These are phyloP conservation scores for Trypoxylus dichotomus DNA, from an alignment of 1,140 invertebrate genomes.

Conservation along the genomic window DNA sequence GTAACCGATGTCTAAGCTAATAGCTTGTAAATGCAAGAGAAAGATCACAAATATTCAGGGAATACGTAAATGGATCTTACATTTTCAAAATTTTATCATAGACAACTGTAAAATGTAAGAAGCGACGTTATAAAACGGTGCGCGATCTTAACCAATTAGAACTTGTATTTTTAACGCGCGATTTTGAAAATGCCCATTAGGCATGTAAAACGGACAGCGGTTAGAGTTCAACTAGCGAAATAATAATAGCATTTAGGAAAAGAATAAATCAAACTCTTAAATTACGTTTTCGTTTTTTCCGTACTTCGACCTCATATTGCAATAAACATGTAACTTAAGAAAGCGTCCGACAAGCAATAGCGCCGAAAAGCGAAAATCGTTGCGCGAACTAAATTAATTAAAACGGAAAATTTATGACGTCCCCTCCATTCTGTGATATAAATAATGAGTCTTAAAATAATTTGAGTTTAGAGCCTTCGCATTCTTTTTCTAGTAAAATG, in stretches of 20 bases:
- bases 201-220: too few relatives aligned
- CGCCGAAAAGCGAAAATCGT: background rate
- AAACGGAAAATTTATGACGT: constrained; percentile 6
- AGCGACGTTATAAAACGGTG: too few relatives aligned
- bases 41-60: too few relatives aligned
- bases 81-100: too few relatives aligned
- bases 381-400: constrained; percentile 17
- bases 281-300: background rate
- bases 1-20: too few relatives aligned
- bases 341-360: background rate
- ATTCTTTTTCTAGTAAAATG: constrained; percentile 36
- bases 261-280: background rate
- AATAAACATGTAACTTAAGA: constrained; percentile 5
- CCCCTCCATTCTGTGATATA: constrained; percentile 5
- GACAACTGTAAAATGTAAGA: too few relatives aligned
- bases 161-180: too few relatives aligned
- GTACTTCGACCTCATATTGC: background rate
- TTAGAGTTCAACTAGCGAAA: too few relatives aligned
- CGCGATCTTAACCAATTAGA: too few relatives aligned
- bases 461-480: constrained; percentile 25
- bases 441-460: constrained; percentile 33
- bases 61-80: too few relatives aligned
- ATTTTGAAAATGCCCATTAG: too few relatives aligned
- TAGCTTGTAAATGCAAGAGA: too few relatives aligned
- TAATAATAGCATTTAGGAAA: background rate